phyloP scores from a whole-genome alignment of 2,797 vertebrate genomes.

The Sternotherus odoratus region DNA sequence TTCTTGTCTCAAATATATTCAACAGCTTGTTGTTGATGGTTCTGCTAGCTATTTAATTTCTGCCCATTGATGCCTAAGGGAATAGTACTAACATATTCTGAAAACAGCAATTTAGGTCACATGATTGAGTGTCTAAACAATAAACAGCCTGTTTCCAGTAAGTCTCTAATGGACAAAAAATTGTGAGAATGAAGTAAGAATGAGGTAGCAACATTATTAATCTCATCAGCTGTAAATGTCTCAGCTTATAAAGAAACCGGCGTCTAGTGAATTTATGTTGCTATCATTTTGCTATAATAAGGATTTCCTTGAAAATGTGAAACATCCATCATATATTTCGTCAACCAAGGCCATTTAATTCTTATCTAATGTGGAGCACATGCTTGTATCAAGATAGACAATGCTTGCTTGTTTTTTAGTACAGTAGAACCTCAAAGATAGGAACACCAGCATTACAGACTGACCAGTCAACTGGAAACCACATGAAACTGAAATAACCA shows the following conservation, averaged over 20 bases:
- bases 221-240: neutral
- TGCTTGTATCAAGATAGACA: neutral
- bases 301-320: neutral
- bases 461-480: too few species aligned
- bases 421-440: too few species aligned
- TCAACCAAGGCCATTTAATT: neutral
- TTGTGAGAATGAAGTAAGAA: neutral
- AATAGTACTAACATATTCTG: rapidly evolving
- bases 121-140: neutral
- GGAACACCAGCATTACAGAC: too few species aligned
- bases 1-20: neutral
- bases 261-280: neutral
- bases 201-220: neutral
- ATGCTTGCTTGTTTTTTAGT: neutral
- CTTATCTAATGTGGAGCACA: neutral
- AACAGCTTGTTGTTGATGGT: neutral
- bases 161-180: neutral
- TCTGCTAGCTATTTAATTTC: neutral
- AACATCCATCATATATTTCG: neutral
- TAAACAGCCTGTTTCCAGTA: neutral
- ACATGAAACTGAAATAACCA: too few species aligned
- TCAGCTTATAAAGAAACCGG: neutral
- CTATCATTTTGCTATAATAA: neutral
- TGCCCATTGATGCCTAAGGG: neutral
- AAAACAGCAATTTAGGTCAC: neutral